These are phyloP conservation scores for Ahaetulla prasina DNA, from an alignment of 2,113 vertebrate genomes.

Conservation along the genomic window DNA sequence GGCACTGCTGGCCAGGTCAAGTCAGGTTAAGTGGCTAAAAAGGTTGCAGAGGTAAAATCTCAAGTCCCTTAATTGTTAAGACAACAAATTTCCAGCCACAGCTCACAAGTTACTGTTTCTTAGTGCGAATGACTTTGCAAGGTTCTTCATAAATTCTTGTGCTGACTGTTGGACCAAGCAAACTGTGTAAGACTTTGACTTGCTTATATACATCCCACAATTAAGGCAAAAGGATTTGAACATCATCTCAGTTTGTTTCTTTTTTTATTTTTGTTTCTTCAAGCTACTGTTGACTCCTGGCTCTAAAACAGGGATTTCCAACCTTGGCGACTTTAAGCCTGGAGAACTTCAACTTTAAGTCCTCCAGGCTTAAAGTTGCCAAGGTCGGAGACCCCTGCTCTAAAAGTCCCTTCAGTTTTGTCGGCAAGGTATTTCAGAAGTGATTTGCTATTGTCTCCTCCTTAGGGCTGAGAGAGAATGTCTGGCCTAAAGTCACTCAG, in stretches of 20 bases:
- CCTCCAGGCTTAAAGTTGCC: too few species aligned
- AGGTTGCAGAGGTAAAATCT: neutral
- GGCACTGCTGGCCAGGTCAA: fast-evolving
- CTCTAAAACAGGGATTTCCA: too few species aligned
- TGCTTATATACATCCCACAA: neutral
- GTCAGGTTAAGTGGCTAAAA: neutral
- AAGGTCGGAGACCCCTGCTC: too few species aligned
- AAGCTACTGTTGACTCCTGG: neutral
- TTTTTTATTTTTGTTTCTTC: neutral
- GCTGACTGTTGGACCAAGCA: neutral
- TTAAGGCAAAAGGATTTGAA: neutral
- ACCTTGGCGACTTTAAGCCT: too few species aligned
- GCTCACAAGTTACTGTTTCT: neutral
- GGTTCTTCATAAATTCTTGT: neutral
- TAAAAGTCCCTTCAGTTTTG: neutral
- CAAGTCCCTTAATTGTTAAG: neutral
- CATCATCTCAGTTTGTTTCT: neutral
- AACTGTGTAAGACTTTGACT: neutral
- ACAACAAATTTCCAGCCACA: neutral
- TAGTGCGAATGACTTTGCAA: neutral
- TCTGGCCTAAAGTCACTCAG: neutral
- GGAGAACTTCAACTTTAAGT: too few species aligned
- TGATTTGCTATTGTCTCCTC: neutral
- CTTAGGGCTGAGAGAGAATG: neutral
- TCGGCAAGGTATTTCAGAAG: neutral